Conservation (phyloP, 1,140 invertebrate genomes). For the Diplogasteroides magnus region DNA sequence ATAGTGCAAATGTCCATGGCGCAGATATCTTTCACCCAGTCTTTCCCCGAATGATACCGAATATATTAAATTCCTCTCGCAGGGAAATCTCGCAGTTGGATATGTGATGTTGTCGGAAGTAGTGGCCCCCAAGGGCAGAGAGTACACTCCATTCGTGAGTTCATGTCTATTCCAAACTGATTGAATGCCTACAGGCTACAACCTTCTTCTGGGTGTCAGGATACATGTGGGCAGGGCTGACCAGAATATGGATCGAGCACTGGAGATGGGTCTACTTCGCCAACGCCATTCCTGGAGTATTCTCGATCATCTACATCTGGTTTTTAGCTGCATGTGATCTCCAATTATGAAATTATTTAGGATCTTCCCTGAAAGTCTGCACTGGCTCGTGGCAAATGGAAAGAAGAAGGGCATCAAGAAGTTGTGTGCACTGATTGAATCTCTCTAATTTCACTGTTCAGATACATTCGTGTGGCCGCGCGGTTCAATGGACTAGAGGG, state of each 20-base stretch:
- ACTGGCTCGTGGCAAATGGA: neutral
- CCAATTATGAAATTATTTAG: neutral
- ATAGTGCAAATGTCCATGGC: too few species aligned
- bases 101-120: neutral
- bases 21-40: too few species aligned
- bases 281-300: conserved; percentile 22
- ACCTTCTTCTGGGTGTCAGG: conserved; percentile 29
- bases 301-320: conserved; percentile 25
- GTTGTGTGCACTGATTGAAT: too few species aligned
- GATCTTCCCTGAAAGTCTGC: neutral
- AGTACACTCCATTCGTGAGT: neutral
- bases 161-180: neutral
- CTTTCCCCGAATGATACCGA: neutral
- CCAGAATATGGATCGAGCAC: conserved; percentile 20
- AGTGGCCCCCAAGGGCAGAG: neutral
- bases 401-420: neutral
- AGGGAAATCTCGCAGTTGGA: neutral
- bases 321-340: conserved; percentile 12
- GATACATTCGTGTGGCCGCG: too few species aligned
- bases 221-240: conserved; percentile 30
- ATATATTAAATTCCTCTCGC: neutral
- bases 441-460: too few species aligned
- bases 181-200: neutral
- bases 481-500: too few species aligned
- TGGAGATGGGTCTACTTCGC: conserved; percentile 33